Evolutionary conservation across 2,113 vertebrate species (phyloP), one percentile per base, ranked within the genome.

Genomic region (Copsychus sechellarum): DNA sequence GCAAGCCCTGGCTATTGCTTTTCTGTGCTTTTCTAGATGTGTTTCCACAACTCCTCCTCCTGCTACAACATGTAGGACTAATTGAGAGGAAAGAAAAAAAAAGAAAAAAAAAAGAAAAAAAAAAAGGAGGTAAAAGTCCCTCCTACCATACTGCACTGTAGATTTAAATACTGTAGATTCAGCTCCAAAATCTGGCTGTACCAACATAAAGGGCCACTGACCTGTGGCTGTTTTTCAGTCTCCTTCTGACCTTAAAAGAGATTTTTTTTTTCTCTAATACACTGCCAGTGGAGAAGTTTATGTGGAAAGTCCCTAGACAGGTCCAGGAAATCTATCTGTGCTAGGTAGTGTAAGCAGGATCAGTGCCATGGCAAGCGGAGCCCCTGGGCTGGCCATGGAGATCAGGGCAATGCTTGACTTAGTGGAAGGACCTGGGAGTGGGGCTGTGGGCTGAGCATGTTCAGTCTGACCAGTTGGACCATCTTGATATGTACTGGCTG

Each of bases 101-200:
- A 31, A 2, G 38, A 38, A n/a, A n/a, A n/a, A n/a, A n/a, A 38
- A 38, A 38, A 38, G 11, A 38, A 11, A 0, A 1, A n/a, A 1
- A 7, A 0, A 1, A n/a, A 2, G 6, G 13, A 70, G 40, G 8
- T 34, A 38, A 34, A 58, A 87, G 11, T 67, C 17, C 15, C 45
- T 89, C 5, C 51, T 66, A 23, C 20, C 33, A 8, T 22, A 14
- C 18, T 2, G 9, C 33, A 18, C 29, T 43, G 66, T 33, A 54
- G 17, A 53, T 67, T 34, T 40, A 53, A 86, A 53, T 31, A 70
- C 43, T 14, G 8, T 6, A 29, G n/a, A 31, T 72, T 85, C 53
- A 88, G 28, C 24, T 82, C 22, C 61, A 16, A 20, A 19, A 72
- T 42, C 31, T 70, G 51, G 20, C 31, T 61, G 31, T 76, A 57